These are phyloP conservation scores for Micromys minutus DNA, from an alignment of 2,113 vertebrate genomes.

Conservation along the genomic window DNA sequence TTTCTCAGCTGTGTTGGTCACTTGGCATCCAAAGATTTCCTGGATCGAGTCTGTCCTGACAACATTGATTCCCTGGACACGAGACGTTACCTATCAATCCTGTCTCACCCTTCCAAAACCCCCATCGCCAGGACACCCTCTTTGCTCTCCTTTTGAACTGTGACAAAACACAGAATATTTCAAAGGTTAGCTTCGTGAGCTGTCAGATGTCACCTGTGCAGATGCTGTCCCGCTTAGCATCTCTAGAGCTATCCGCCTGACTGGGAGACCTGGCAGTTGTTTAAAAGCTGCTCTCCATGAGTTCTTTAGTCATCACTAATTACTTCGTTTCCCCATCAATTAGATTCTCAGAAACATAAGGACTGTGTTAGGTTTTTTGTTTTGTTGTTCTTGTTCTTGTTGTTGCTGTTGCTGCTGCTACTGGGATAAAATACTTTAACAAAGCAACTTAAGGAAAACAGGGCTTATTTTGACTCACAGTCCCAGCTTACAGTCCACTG, in stretches of 20 bases:
- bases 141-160: background rate
- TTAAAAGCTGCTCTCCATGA: background rate
- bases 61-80: accelerated
- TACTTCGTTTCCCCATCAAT: background rate
- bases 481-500: no score
- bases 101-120: no score
- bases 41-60: background rate
- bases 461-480: background rate
- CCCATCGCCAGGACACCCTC: accelerated
- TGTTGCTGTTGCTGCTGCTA: no score
- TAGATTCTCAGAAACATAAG: background rate
- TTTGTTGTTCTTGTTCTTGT: no score
- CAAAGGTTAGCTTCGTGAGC: background rate
- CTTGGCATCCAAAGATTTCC: background rate
- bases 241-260: background rate
- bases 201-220: background rate
- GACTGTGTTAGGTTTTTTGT: background rate
- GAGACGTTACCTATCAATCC: accelerated
- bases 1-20: background rate
- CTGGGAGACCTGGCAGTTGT: background rate
- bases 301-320: background rate
- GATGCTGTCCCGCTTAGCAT: background rate
- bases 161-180: background rate
- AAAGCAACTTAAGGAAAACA: background rate
- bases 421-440: background rate